Evolutionary conservation across 2,888 invertebrate species (phyloP).

Genomic region (Diabrotica balteata): DNA sequence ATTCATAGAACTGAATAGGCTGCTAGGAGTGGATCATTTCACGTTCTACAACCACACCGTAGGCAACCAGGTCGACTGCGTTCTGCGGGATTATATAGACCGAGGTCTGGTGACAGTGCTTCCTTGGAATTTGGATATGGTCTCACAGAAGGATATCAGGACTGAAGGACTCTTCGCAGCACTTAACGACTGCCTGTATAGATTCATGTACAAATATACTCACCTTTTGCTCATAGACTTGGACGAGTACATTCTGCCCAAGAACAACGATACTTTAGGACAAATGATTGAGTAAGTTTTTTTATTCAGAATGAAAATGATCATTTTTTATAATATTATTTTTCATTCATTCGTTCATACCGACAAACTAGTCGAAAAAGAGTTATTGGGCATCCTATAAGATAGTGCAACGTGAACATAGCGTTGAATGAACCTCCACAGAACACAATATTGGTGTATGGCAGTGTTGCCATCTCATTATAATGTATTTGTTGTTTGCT

Average conservation of each 20-base stretch:
- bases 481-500: too few species aligned
- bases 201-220: conserved; percentile 84
- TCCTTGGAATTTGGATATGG: conserved; percentile 86
- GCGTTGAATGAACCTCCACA: too few species aligned
- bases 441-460: too few species aligned
- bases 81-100: conserved; percentile 59
- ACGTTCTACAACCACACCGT: conserved; percentile 91
- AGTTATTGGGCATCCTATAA: too few species aligned
- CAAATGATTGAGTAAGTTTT: conserved; percentile 70
- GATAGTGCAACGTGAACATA: too few species aligned
- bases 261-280: conserved; percentile 77
- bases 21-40: conserved; percentile 86
- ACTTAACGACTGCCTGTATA: conserved; percentile 90
- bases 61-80: conserved; percentile 78
- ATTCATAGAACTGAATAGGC: conserved; percentile 85
- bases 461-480: too few species aligned
- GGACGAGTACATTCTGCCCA: conserved; percentile 88
- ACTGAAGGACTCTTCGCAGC: conserved; percentile 93
- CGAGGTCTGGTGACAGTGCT: conserved; percentile 74
- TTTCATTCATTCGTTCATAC: too few species aligned
- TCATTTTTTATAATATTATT: too few species aligned
- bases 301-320: too few species aligned
- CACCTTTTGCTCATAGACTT: conserved; percentile 87
- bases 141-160: conserved; percentile 88
- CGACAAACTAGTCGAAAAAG: too few species aligned